Evolutionary conservation across 2,888 invertebrate genomes (phyloP).

Genomic region (Melangyna quadrimaculata): DNA sequence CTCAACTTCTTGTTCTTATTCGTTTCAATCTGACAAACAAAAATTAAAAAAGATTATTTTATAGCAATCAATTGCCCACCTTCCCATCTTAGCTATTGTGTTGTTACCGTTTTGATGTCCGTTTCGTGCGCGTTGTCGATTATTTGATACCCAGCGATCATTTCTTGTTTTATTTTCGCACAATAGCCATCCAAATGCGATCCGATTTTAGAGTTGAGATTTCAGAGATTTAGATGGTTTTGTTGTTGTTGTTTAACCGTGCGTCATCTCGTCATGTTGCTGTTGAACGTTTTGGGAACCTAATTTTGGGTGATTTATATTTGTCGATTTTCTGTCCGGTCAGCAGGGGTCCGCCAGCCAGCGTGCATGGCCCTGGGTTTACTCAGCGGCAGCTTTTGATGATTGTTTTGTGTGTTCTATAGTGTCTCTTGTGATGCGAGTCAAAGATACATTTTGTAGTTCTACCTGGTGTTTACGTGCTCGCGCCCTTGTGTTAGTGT

Average conservation of each 20-base stretch:
- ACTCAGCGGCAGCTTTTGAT: slow-evolving; percentile 68
- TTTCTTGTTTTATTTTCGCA: slow-evolving; percentile 24
- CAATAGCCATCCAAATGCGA: slow-evolving; percentile 63
- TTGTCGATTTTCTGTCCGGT: slow-evolving; percentile 59
- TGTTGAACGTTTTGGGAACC: slow-evolving; percentile 62
- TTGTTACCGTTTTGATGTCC: neutral
- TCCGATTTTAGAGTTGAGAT: slow-evolving; percentile 61
- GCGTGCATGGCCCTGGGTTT: slow-evolving; percentile 56
- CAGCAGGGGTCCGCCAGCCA: slow-evolving; percentile 58
- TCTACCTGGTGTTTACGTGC: slow-evolving; percentile 54
- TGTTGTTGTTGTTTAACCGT: slow-evolving; percentile 55
- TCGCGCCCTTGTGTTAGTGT: slow-evolving; percentile 58
- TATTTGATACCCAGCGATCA: neutral
- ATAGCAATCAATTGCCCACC: slow-evolving; percentile 70
- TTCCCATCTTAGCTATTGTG: slow-evolving; percentile 47
- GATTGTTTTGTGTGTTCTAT: slow-evolving; percentile 66
- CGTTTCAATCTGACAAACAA: slow-evolving; percentile 55
- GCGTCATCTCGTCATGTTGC: slow-evolving; percentile 65
- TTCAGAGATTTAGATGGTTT: slow-evolving; percentile 27
- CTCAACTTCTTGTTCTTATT: slow-evolving; percentile 21
- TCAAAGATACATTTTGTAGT: slow-evolving; percentile 25
- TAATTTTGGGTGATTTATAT: slow-evolving; percentile 70
- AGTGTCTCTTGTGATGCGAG: slow-evolving; percentile 56
- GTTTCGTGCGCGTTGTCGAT: slow-evolving; percentile 10
- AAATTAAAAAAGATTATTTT: slow-evolving; percentile 66